Base-by-base conservation (phyloP, 1,140 invertebrate species). In the Neotoxoptera formosana region DNA sequence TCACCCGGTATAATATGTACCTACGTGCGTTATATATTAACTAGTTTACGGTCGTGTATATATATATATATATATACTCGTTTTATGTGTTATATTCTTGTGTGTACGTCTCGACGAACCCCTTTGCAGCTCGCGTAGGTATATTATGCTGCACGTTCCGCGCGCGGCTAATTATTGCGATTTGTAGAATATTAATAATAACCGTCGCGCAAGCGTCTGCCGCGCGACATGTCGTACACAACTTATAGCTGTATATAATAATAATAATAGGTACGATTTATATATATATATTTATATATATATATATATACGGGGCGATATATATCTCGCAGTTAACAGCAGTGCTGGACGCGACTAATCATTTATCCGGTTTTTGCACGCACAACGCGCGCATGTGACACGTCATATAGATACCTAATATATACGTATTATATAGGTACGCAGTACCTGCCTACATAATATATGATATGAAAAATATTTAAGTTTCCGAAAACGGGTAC, bases 131-230 rank as follows among this genome's bases (percentile, higher is more conserved):
- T n/a, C n/a, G n/a, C 86, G 14, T 47, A 21, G n/a, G n/a, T n/a
- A n/a, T n/a, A n/a, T n/a, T n/a, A n/a, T n/a, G n/a, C n/a, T 8
- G 87, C 87, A 88, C 87, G 87, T 88, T 53, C 87, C 88, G 51
- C 34, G 51, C 20, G 34, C 51, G 14, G 88, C 88, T 90, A 90
- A 90, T 90, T 90, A 90, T 90, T 60, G 53, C 88, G 51, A 90
- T 90, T 90, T 90, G 53, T 41, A 90, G 88, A 60, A 90, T 60
- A n/a, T n/a, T n/a, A n/a, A n/a, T 60, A 60, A 60, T 60, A 45
- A 60, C 88, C 51, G 41, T 53, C 84, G 45, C 84, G 45, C 48
- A 48, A n/a, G n/a, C 84, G 30, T 25, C 36, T 6, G 84, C 45
- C 88, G 88, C 36, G 48, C 87, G 87, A 89, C 87, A 89, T 89